Evolutionary conservation across 2,888 invertebrate species (phyloP).

Genomic region (Spatulosminthurus flaviceps): DNA sequence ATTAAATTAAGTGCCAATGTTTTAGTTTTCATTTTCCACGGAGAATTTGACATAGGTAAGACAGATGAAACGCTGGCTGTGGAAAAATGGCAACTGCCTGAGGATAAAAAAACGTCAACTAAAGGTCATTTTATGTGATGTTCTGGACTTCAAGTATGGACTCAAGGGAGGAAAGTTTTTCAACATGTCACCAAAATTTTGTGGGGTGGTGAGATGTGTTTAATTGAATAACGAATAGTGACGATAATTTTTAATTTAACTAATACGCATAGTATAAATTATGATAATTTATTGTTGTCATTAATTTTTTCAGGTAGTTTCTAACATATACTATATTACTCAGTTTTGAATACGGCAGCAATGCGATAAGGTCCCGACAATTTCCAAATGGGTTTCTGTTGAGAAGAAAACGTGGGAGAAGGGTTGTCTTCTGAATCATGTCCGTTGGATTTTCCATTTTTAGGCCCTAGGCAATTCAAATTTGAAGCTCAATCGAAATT

Average conservation of each 20-base stretch:
- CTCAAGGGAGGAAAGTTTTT: conserved; percentile 3
- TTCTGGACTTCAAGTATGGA: conserved; percentile 3
- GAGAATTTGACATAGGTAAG: neutral
- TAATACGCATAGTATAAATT: too few relatives aligned
- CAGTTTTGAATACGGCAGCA: too few relatives aligned
- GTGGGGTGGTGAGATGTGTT: conserved; percentile 4
- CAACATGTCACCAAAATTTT: neutral
- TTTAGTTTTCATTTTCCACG: neutral
- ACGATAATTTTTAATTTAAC: neutral
- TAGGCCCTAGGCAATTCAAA: too few relatives aligned
- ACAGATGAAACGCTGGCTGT: conserved; percentile 21
- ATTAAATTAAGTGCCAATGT: neutral
- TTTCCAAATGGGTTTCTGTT: too few relatives aligned
- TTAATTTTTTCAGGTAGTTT: too few relatives aligned
- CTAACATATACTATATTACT: too few relatives aligned
- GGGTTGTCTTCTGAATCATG: too few relatives aligned
- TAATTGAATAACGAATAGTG: neutral
- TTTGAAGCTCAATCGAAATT: too few relatives aligned
- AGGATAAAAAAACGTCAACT: neutral
- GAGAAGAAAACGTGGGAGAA: too few relatives aligned
- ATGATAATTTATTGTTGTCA: too few relatives aligned
- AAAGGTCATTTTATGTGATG: neutral
- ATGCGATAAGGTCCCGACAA: too few relatives aligned
- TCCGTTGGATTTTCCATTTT: too few relatives aligned
- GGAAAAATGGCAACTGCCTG: neutral